A percentile compares a stretch with the other conserved stretches of the same genome.
These are phyloP conservation scores for Micropoecilia bifurca DNA, from an alignment of 2,797 vertebrate genomes.

Conservation along the genomic window DNA sequence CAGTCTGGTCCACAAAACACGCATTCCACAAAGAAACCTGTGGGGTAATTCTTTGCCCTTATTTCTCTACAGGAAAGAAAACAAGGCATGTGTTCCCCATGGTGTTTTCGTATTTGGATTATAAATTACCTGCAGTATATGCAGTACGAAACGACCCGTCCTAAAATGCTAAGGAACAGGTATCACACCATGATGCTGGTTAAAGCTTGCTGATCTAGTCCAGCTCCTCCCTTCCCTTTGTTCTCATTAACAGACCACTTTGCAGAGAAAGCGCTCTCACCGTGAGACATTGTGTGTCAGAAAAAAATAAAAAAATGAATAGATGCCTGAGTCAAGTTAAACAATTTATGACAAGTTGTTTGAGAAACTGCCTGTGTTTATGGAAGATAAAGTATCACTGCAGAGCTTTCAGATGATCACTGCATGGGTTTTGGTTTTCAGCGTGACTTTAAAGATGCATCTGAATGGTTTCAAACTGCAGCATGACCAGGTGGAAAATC, in stretches of 20 bases:
- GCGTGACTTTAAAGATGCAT: conserved; percentile 1
- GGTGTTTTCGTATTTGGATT: neutral
- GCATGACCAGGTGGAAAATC: neutral
- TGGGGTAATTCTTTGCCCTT: neutral
- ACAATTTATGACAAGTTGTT: neutral
- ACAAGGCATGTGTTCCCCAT: neutral
- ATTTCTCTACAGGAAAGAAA: neutral
- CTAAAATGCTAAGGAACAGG: neutral
- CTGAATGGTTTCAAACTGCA: neutral
- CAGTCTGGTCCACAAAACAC: neutral
- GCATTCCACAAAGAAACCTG: neutral
- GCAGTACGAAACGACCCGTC: neutral
- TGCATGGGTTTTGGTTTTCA: conserved; percentile 2
- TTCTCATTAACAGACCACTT: neutral
- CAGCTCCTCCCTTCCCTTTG: neutral
- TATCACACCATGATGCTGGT: neutral
- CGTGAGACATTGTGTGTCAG: neutral
- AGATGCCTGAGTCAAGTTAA: neutral
- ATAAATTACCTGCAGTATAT: neutral
- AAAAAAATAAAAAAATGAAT: neutral
- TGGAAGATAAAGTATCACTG: neutral
- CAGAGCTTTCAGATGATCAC: neutral
- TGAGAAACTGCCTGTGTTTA: neutral
- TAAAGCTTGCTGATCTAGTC: neutral
- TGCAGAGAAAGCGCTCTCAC: neutral